phyloP scores from a whole-genome alignment of 2,797 vertebrate genomes.

The Artibeus jamaicensis region DNA sequence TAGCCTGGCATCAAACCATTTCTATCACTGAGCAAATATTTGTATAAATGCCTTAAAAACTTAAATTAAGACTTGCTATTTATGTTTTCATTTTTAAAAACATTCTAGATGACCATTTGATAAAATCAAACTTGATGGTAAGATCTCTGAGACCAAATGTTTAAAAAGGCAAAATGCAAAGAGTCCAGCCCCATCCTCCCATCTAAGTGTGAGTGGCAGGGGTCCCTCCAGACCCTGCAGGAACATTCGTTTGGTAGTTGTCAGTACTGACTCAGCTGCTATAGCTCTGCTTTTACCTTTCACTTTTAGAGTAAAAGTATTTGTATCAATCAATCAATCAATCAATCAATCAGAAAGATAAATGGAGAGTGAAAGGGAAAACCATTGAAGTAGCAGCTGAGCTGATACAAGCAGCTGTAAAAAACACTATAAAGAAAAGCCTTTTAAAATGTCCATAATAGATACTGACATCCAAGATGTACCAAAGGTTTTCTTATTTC shows the following conservation, averaged over 20 bases:
- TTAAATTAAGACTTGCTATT: background rate
- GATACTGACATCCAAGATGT: conserved; percentile 13
- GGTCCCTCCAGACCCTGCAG: conserved; percentile 42
- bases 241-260: conserved; percentile 40
- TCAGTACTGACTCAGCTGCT: conserved; percentile 74
- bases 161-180: background rate
- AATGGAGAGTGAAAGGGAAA: conserved; percentile 75
- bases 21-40: background rate
- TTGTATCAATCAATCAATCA: background rate
- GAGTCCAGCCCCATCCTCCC: background rate
- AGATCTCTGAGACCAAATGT: background rate
- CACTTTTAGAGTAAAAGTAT: conserved; percentile 66
- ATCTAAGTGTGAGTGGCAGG: background rate
- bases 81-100: conserved; percentile 10
- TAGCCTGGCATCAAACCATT: background rate
- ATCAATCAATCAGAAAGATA: conserved; percentile 32
- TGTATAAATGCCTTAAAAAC: background rate
- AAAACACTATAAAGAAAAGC: conserved; percentile 29
- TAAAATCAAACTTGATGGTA: background rate
- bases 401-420: conserved; percentile 62
- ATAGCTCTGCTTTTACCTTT: conserved; percentile 76
- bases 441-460: conserved; percentile 45
- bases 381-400: conserved; percentile 69
- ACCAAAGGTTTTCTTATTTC: background rate
- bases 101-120: background rate